phyloP scores from a whole-genome alignment of 2,113 vertebrate genomes.

The Paradoxurus hermaphroditus region DNA sequence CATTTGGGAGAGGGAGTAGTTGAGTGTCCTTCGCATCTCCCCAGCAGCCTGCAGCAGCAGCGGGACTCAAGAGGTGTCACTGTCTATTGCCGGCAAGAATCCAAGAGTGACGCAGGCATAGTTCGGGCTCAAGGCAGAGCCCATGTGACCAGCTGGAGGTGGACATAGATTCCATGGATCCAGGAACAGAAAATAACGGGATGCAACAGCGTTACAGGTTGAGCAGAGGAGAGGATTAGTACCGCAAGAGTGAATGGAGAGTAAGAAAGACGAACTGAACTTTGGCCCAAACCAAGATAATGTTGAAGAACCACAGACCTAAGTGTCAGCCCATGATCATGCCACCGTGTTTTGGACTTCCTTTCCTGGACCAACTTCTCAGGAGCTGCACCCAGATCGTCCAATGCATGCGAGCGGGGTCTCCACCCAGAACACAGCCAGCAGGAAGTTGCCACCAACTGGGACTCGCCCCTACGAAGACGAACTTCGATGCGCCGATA shows the following conservation, averaged over 20 bases:
- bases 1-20: background rate
- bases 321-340: accelerated
- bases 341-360: no score
- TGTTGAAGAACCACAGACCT: background rate
- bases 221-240: background rate
- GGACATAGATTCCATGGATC: background rate
- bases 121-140: background rate
- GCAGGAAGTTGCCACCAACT: no score
- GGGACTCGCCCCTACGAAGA: background rate
- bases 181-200: accelerated
- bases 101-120: no score
- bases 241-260: accelerated
- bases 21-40: background rate
- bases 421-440: background rate
- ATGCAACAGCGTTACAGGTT: accelerated
- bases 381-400: background rate
- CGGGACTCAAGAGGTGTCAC: background rate
- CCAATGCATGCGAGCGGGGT: accelerated
- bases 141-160: accelerated
- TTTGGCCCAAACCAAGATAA: background rate
- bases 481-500: accelerated
- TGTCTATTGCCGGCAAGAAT: background rate
- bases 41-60: no score
- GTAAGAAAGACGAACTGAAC: background rate
- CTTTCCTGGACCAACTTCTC: background rate